Conservation (phyloP, 2,888 invertebrate genomes). For the Linyphia triangularis region DNA sequence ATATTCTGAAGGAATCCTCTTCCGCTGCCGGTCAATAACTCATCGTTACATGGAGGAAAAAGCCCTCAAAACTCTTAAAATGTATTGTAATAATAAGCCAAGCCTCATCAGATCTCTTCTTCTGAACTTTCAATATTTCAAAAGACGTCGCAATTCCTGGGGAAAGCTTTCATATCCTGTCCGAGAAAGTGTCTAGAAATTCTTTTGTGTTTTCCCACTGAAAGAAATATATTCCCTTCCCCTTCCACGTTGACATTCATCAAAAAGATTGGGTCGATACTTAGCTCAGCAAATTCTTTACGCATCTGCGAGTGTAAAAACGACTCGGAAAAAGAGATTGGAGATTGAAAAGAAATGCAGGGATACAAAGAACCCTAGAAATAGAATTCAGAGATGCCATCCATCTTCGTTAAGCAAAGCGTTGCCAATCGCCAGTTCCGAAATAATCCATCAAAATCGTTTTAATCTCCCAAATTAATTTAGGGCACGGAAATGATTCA, state of each 20-base stretch:
- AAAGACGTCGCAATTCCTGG: slow-evolving; percentile 6
- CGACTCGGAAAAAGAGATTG: background rate
- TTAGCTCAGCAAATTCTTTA: slow-evolving; percentile 22
- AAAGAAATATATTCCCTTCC: slow-evolving; percentile 32
- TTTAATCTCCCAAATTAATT: slow-evolving; percentile 62
- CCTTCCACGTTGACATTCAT: slow-evolving; percentile 29
- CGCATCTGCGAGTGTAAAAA: slow-evolving; percentile 25
- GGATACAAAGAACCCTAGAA: slow-evolving; percentile 33
- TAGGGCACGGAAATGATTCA: slow-evolving; percentile 50
- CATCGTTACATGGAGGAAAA: background rate
- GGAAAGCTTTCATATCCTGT: slow-evolving; percentile 34
- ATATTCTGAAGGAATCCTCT: background rate
- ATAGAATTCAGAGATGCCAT: slow-evolving; percentile 36
- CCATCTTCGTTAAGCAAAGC: slow-evolving; percentile 61
- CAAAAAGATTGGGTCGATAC: slow-evolving; percentile 30
- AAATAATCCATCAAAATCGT: slow-evolving; percentile 61
- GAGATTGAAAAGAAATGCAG: slow-evolving; percentile 8
- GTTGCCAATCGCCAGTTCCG: slow-evolving; percentile 57
- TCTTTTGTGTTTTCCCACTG: slow-evolving; percentile 10
- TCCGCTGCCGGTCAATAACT: slow-evolving; percentile 1
- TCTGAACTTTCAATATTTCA: slow-evolving; percentile 34
- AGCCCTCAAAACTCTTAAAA: slow-evolving; percentile 15
- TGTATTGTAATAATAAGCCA: slow-evolving; percentile 32
- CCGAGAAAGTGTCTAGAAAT: background rate
- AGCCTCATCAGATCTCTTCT: background rate